Percentiles rank a stretch among this genome's conserved stretches.
Evolutionary conservation across 2,113 vertebrate genomes (phyloP).

Genomic region (Nothoprocta perdicaria): DNA sequence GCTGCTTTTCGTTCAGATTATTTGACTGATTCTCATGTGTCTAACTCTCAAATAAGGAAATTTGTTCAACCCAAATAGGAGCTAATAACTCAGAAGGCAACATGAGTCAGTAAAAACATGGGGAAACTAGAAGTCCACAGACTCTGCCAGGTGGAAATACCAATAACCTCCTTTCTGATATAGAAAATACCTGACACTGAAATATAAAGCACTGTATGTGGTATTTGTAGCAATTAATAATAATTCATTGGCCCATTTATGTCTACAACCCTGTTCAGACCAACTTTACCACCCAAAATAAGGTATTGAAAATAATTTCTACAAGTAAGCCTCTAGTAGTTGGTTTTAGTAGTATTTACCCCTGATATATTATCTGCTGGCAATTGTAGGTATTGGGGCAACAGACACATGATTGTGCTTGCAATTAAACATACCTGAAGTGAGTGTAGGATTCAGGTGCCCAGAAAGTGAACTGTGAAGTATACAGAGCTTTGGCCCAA

Average conservation of each 20-base stretch:
- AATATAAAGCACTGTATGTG: neutral
- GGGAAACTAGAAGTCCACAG: slow-evolving; percentile 16
- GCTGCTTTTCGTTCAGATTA: neutral
- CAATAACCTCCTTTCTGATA: neutral
- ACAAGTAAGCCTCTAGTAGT: neutral
- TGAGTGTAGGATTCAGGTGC: neutral
- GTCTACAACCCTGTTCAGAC: neutral
- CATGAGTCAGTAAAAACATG: slow-evolving; percentile 20
- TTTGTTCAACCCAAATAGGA: slow-evolving; percentile 23
- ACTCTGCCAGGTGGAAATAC: neutral
- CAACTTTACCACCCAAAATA: neutral
- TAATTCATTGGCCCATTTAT: neutral
- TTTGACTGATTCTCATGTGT: neutral
- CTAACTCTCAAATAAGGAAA: slow-evolving; percentile 29
- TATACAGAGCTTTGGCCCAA: neutral
- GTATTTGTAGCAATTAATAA: neutral
- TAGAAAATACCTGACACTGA: no score
- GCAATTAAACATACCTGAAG: neutral
- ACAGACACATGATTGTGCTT: neutral
- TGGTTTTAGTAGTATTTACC: neutral
- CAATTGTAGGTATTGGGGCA: neutral
- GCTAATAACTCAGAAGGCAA: neutral
- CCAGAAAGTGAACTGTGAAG: neutral
- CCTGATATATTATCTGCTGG: neutral
- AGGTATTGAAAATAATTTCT: neutral